Conservation (phyloP, 2,888 invertebrate genomes). For the Drosophila nigricruria region DNA sequence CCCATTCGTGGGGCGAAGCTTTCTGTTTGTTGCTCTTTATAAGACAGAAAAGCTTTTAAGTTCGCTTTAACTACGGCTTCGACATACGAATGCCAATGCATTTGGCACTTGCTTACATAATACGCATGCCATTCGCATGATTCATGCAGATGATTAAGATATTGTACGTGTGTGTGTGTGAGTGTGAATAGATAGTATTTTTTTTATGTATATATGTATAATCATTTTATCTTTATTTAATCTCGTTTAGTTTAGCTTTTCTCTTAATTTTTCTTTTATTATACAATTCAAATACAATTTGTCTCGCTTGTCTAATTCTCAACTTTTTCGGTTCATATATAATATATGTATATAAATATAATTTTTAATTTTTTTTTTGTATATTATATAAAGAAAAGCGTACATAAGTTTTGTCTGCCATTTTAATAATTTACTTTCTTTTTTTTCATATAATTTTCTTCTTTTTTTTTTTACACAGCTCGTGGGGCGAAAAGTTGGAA, state of each 20-base stretch:
- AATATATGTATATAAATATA: constrained; percentile 28
- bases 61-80: constrained; percentile 38
- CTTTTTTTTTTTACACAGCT: constrained; percentile 35
- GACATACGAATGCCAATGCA: constrained; percentile 11
- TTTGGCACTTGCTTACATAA: constrained; percentile 27
- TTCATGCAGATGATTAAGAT: constrained; percentile 36
- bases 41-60: constrained; percentile 32
- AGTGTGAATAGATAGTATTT: neutral
- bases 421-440: constrained; percentile 22
- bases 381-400: constrained; percentile 16
- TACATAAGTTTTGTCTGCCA: constrained; percentile 17
- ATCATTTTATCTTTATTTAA: constrained; percentile 67
- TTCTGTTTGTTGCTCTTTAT: neutral
- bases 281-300: constrained; percentile 37
- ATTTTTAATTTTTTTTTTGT: neutral
- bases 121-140: constrained; percentile 33
- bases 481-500: constrained; percentile 35
- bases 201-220: constrained; percentile 27
- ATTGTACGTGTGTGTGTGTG: neutral
- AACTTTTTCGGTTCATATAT: constrained; percentile 38
- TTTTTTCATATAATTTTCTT: constrained; percentile 11
- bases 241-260: constrained; percentile 60
- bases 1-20: constrained; percentile 20
- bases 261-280: constrained; percentile 35
- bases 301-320: constrained; percentile 22